These are phyloP conservation scores for Rattus norvegicus DNA, from an alignment of 2,113 vertebrate genomes.

Conservation along the genomic window DNA sequence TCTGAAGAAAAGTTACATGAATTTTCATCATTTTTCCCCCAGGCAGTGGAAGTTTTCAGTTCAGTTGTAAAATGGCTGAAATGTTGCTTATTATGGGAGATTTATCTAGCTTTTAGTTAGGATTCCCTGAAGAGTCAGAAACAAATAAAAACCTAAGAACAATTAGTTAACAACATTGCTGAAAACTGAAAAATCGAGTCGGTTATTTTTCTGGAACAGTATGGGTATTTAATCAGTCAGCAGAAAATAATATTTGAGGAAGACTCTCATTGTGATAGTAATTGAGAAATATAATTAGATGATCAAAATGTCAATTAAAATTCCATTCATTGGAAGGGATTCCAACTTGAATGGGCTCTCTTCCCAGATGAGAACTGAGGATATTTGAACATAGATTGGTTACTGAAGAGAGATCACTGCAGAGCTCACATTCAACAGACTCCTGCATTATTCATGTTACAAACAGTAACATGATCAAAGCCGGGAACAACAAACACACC, in stretches of 20 bases:
- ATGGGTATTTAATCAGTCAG: background rate
- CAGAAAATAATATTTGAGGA: slow-evolving; percentile 53
- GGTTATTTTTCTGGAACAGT: background rate
- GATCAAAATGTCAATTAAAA: slow-evolving; percentile 64
- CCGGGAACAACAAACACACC: background rate
- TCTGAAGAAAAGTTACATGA: background rate
- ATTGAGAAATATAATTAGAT: slow-evolving; percentile 56
- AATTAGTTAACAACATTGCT: background rate
- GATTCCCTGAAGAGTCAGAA: background rate
- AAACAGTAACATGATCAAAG: slow-evolving; percentile 16
- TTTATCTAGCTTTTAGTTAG: background rate
- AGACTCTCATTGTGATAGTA: background rate
- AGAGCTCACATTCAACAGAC: background rate
- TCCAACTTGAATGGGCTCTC: slow-evolving; percentile 8
- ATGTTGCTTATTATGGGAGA: background rate
- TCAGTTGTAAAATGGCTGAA: background rate
- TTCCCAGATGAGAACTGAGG: background rate
- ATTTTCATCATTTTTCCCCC: background rate
- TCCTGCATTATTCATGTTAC: background rate
- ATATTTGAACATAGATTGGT: background rate
- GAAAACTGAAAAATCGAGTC: slow-evolving; percentile 31
- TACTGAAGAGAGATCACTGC: background rate
- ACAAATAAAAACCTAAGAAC: background rate
- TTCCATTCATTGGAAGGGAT: background rate
- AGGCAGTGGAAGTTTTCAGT: background rate